phyloP scores from a whole-genome alignment of 2,797 vertebrate species.

The Phrynocephalus vlangalii region DNA sequence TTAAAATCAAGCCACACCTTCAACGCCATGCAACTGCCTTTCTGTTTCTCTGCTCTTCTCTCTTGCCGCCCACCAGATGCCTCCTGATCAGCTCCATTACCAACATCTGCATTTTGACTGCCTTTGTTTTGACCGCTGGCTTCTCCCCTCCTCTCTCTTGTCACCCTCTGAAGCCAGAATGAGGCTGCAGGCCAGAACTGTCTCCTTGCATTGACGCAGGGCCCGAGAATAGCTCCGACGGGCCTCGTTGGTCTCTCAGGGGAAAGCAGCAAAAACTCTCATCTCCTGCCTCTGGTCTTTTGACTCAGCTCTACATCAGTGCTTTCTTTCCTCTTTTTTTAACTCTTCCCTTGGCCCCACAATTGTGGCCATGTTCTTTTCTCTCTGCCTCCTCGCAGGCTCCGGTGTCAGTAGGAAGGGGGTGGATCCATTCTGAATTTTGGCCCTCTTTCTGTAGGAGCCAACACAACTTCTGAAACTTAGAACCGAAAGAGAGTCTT shows the following conservation, averaged over 20 bases:
- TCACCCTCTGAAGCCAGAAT: neutral
- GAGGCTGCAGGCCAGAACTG: constrained; percentile 3
- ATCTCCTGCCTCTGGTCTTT: neutral
- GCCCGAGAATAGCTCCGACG: neutral
- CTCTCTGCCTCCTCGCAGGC: no score
- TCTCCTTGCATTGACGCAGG: neutral
- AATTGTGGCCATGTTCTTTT: neutral
- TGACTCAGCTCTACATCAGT: neutral
- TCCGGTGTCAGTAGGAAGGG: neutral
- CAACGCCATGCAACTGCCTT: neutral
- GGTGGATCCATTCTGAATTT: neutral
- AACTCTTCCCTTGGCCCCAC: no score
- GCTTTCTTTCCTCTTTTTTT: neutral
- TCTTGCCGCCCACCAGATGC: neutral
- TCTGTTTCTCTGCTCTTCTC: neutral
- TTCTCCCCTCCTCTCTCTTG: fast-evolving
- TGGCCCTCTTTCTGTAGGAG: neutral
- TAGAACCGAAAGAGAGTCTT: neutral
- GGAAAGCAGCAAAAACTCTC: neutral
- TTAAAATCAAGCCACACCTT: neutral
- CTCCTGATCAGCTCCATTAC: neutral
- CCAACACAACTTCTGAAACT: no score
- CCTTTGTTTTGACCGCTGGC: neutral
- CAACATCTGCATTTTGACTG: neutral
- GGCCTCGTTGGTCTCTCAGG: neutral